Evolutionary conservation across 2,113 vertebrate species (phyloP).

Genomic region (Elanus axillaris): DNA sequence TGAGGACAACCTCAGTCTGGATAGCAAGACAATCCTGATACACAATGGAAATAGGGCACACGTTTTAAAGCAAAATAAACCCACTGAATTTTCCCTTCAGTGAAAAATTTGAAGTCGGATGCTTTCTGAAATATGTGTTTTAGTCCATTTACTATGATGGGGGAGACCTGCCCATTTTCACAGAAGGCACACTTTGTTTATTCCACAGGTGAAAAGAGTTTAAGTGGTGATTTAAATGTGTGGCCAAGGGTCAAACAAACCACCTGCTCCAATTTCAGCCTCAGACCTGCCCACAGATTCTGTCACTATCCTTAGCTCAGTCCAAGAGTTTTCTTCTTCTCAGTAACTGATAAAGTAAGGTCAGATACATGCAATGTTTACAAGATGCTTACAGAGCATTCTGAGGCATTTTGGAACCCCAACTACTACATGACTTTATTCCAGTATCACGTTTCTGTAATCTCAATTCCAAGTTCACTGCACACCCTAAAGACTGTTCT

Average conservation of each 20-base stretch:
- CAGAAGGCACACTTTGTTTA: background rate
- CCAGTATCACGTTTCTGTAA: background rate
- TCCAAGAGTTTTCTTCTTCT: background rate
- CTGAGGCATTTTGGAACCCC: background rate
- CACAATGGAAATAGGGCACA: background rate
- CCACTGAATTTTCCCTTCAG: background rate
- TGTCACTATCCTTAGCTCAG: background rate
- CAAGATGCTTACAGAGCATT: background rate
- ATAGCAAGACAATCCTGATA: background rate
- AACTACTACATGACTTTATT: background rate
- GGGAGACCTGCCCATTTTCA: background rate
- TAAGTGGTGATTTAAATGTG: background rate
- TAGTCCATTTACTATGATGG: background rate
- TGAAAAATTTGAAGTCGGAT: background rate
- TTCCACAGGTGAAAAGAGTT: background rate
- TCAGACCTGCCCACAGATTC: background rate
- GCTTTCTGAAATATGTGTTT: background rate
- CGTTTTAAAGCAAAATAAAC: background rate
- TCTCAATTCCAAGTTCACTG: background rate
- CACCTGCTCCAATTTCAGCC: background rate
- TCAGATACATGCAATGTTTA: background rate
- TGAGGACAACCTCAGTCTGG: background rate
- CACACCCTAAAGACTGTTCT: background rate
- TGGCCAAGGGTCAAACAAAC: background rate
- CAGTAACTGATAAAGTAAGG: background rate